phyloP scores from a whole-genome alignment of 1,140 invertebrate species.

The Eriocheir sinensis region DNA sequence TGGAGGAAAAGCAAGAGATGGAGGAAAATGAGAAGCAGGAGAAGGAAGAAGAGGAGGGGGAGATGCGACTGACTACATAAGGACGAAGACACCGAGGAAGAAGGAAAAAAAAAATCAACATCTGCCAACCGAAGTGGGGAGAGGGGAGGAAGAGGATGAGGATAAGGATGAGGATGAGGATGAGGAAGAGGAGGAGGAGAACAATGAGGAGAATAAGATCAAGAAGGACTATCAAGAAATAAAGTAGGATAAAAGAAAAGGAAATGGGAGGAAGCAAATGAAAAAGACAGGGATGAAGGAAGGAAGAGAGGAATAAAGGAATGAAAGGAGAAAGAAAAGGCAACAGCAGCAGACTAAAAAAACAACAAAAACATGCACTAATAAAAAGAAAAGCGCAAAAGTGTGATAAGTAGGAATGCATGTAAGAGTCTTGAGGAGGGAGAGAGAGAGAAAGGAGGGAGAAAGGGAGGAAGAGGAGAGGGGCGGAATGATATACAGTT shows the following conservation, averaged over 20 bases:
- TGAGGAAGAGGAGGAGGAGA: neutral
- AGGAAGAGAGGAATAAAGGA: conserved; percentile 36
- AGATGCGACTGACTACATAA: neutral
- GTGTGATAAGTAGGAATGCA: neutral
- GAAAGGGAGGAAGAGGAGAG: neutral
- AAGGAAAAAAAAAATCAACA: neutral
- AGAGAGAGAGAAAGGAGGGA: neutral
- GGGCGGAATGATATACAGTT: neutral
- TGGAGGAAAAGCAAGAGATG: neutral
- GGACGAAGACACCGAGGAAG: neutral
- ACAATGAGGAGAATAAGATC: too few relatives aligned
- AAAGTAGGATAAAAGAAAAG: neutral
- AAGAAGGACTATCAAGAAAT: too few relatives aligned
- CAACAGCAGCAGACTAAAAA: neutral
- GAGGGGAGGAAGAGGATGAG: neutral
- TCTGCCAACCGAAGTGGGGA: too few relatives aligned
- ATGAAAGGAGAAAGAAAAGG: neutral
- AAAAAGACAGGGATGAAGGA: neutral
- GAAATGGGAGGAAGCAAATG: neutral
- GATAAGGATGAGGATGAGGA: neutral
- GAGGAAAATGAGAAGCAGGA: neutral
- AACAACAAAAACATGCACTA: neutral
- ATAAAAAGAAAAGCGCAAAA: neutral
- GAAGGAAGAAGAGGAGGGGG: neutral
- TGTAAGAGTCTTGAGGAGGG: too few relatives aligned